A percentile compares a stretch with the other conserved stretches of the same genome.
Evolutionary conservation across 2,888 invertebrate species (phyloP).

Genomic region (Luffia ferchaultella): DNA sequence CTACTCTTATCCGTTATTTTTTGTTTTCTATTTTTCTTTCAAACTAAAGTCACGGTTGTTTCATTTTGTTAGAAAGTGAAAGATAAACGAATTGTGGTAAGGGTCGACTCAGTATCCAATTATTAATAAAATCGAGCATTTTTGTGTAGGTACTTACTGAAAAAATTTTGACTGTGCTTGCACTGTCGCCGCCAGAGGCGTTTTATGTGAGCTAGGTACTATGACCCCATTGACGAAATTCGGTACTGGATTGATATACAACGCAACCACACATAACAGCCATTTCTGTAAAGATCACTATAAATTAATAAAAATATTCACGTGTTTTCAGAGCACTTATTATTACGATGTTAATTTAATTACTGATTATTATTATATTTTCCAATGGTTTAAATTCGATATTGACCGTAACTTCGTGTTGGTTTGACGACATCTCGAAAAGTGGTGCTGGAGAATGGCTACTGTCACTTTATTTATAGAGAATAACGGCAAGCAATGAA

Average conservation of each 20-base stretch:
- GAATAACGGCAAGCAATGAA: slow-evolving; percentile 4
- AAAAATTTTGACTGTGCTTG: slow-evolving; percentile 59
- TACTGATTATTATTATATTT: no score
- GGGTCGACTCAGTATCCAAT: no score
- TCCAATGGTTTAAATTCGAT: no score
- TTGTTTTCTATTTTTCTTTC: no score
- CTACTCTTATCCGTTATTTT: not conserved
- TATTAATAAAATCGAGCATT: no score
- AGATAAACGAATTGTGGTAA: no score
- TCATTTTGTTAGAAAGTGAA: not conserved
- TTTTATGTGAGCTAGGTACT: slow-evolving; percentile 30
- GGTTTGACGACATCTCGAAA: slow-evolving; percentile 35
- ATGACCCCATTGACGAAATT: slow-evolving; percentile 26
- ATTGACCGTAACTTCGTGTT: not conserved
- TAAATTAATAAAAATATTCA: slow-evolving; percentile 3
- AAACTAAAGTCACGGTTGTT: not conserved
- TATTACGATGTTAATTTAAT: no score
- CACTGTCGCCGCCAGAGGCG: slow-evolving; percentile 27
- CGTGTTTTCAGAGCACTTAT: no score
- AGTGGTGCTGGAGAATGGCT: slow-evolving; percentile 31
- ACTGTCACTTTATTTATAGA: slow-evolving; percentile 49
- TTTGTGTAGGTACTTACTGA: slow-evolving; percentile 52
- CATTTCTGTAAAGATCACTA: slow-evolving; percentile 36
- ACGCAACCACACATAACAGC: slow-evolving; percentile 34
- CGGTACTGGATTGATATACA: slow-evolving; percentile 30